phyloP scores from a whole-genome alignment of 1,140 invertebrate genomes.

The Cotesia chilonis region DNA sequence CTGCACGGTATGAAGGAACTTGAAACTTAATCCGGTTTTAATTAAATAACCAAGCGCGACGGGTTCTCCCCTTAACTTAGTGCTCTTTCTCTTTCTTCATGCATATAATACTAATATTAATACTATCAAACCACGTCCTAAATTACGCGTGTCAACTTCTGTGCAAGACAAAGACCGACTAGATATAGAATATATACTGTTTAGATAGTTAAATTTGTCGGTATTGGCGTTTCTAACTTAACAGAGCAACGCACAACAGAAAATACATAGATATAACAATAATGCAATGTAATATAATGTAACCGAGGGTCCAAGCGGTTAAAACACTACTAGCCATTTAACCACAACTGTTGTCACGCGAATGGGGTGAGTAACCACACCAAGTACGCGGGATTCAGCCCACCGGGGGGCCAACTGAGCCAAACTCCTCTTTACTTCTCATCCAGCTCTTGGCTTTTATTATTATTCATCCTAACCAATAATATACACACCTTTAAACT shows the following conservation, averaged over 20 bases:
- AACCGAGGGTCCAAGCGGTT: constrained; percentile 13
- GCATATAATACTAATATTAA: not conserved
- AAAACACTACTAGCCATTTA: constrained; percentile 52
- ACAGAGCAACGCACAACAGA: no score
- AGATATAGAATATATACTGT: no score
- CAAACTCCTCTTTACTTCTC: no score
- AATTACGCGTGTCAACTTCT: not conserved
- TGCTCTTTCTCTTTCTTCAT: constrained; percentile 3
- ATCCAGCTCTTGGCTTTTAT: no score
- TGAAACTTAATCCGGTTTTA: constrained; percentile 58
- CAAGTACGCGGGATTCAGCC: not conserved
- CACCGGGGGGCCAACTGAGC: not conserved
- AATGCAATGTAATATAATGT: not conserved
- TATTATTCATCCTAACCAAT: no score
- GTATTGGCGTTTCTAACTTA: no score
- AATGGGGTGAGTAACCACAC: constrained; percentile 31
- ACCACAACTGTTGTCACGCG: constrained; percentile 62
- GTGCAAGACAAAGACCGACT: not conserved
- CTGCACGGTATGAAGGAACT: constrained; percentile 7
- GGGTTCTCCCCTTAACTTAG: not conserved
- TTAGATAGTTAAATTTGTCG: no score
- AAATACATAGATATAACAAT: no score
- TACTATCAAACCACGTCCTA: not conserved
- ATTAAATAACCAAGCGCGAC: constrained; percentile 55
- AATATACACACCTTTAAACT: no score